These are phyloP conservation scores for Zaprionus taronus DNA, from an alignment of 1,140 invertebrate species.

Conservation along the genomic window DNA sequence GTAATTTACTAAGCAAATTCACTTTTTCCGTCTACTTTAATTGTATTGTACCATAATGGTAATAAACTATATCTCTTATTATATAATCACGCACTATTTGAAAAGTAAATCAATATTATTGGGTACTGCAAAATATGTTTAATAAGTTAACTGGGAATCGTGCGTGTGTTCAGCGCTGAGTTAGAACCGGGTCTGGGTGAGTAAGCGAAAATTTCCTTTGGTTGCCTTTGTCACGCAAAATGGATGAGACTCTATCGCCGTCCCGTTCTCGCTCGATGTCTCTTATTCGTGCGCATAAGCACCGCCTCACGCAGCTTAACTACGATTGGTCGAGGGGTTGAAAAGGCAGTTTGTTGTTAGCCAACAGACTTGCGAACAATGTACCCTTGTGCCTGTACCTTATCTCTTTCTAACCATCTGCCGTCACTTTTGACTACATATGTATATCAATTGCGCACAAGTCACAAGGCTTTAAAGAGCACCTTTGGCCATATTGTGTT, in stretches of 20 bases:
- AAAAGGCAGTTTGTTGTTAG: slow-evolving; percentile 9
- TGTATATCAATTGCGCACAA: background rate
- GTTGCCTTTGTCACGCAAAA: slow-evolving; percentile 16
- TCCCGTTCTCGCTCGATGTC: background rate
- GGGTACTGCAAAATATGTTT: background rate
- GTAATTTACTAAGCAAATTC: background rate
- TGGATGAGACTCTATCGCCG: slow-evolving; percentile 23
- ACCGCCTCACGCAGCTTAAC: slow-evolving; percentile 3
- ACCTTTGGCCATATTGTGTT: slow-evolving; percentile 1
- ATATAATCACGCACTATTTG: background rate
- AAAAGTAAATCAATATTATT: background rate
- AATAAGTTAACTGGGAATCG: slow-evolving; percentile 11
- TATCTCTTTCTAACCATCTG: background rate
- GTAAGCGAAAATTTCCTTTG: slow-evolving; percentile 38
- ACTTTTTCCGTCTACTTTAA: background rate
- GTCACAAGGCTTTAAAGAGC: background rate
- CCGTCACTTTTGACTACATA: background rate
- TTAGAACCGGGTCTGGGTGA: slow-evolving; percentile 55
- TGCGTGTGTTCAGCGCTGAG: slow-evolving; percentile 53
- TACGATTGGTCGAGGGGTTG: slow-evolving; percentile 12
- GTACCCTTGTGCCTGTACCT: background rate
- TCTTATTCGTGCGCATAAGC: background rate
- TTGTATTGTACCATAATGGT: background rate
- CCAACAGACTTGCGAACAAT: background rate
- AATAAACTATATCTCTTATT: background rate